Percentiles rank a stretch among this genome's conserved stretches.
phyloP scores from a whole-genome alignment of 2,888 invertebrate species.

The Conistra vaccinii region DNA sequence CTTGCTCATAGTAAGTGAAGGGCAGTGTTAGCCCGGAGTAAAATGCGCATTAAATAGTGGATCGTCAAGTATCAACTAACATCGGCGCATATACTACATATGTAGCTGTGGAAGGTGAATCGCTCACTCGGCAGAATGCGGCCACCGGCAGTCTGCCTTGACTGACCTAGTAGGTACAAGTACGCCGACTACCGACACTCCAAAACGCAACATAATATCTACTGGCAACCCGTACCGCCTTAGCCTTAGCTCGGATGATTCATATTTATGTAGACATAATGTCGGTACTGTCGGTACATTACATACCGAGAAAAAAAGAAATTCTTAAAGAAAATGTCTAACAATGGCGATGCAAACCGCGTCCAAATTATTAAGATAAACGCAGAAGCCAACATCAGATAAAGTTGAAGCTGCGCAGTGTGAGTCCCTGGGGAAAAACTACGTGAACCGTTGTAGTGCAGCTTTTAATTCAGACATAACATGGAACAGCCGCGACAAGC shows the following conservation, averaged over 20 bases:
- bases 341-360: neutral
- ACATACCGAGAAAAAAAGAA: neutral
- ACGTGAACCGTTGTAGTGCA: neutral
- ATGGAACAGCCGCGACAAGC: neutral
- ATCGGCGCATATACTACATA: neutral
- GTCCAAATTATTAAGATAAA: neutral
- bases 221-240: neutral
- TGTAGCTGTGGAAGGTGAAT: neutral
- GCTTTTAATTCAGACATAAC: neutral
- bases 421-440: neutral
- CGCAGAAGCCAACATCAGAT: neutral
- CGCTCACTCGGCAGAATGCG: slow-evolving; percentile 7
- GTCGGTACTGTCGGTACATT: neutral
- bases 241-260: too few relatives aligned
- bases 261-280: neutral
- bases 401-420: neutral
- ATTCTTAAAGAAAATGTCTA: neutral
- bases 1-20: neutral
- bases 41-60: neutral
- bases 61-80: neutral
- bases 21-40: neutral
- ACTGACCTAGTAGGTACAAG: slow-evolving; percentile 8
- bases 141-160: slow-evolving; percentile 30
- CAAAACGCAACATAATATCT: neutral
- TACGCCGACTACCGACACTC: neutral